Percentiles rank a stretch among this genome's conserved stretches.
These are phyloP conservation scores for Cnemophilus loriae DNA, from an alignment of 2,113 vertebrate species.

Conservation along the genomic window DNA sequence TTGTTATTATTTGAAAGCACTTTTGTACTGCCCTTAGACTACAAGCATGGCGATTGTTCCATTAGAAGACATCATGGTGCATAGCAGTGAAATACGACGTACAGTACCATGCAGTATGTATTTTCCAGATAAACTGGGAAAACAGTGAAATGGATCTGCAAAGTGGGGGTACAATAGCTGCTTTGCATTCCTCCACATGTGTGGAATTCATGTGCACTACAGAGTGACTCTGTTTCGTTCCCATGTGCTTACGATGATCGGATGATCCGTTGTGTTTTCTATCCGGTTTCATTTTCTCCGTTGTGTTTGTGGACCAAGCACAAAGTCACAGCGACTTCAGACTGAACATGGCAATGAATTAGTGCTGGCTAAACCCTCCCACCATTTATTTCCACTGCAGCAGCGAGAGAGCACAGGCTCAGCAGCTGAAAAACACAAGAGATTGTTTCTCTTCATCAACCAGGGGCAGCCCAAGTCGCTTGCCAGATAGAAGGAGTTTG, in stretches of 20 bases:
- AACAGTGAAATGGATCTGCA: constrained; percentile 30
- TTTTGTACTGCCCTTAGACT: constrained; percentile 65
- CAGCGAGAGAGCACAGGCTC: neutral
- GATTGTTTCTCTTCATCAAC: neutral
- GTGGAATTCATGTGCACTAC: constrained; percentile 40
- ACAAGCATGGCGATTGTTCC: constrained; percentile 64
- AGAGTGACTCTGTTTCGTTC: constrained; percentile 45
- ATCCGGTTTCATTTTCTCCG: neutral
- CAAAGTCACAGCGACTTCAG: neutral
- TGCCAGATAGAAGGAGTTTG: neutral
- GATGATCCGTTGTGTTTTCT: constrained; percentile 7
- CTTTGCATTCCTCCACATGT: constrained; percentile 54
- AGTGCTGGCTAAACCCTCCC: constrained; percentile 36
- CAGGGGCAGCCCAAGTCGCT: neutral
- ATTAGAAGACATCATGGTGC: constrained; percentile 62
- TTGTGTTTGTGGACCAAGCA: neutral
- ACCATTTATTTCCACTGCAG: constrained; percentile 2
- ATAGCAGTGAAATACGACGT: constrained; percentile 66
- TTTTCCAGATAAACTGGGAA: constrained; percentile 53
- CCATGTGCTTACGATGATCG: constrained; percentile 28
- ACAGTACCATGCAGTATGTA: constrained; percentile 60
- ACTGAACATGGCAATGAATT: neutral
- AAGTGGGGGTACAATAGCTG: constrained; percentile 47
- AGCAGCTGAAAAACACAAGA: neutral
- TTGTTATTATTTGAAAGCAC: constrained; percentile 70